Base-by-base conservation (phyloP, 2,113 vertebrate species). In the Colinus virginianus region DNA sequence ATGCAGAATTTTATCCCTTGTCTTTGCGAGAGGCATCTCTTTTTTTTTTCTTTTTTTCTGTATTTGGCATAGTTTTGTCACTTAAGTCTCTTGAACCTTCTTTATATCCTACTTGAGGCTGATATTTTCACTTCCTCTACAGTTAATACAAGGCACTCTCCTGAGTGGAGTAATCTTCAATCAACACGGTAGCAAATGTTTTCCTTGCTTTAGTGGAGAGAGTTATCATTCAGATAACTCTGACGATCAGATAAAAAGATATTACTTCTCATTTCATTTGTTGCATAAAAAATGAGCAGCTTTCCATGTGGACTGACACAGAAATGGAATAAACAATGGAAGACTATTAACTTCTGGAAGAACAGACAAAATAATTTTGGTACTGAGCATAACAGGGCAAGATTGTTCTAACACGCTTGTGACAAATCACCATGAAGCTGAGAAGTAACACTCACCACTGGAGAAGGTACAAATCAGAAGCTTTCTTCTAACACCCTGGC, bases 261-360 rank as follows among this genome's bases (percentile, higher is more conserved):
- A 86, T 13, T 94, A 81, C 22, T 95, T 92, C 61, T 87, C 17
- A 5, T 88, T 96, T 96, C 51, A 95, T 94, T 94, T 96, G 76
- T 74, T 90, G 46, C 5, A 49, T 56, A 89, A 92, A 92, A 64
- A 94, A 78, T 21, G 69, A 97, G 46, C 32, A 95, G 49, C 70
- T 91, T 80, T 78, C 93, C 80, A 45, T 96, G 87, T 90, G 90
- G 80, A 82, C 9, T 95, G 64, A 90, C 51, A 83, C 25, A 26
- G 80, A 85, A 96, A 85, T 9, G 7, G 25, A 91, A 85, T 45
- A 88, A 78, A 53, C 90, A 69, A 81, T 8, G 61, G 34, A 66
- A 89, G 78, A 46, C n/a, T 38, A 69, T 43, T 88, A 92, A 61
- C 49, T 83, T 85, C 90, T 71, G 72, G 93, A 76, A 91, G 64